A percentile compares a stretch with the other conserved stretches of the same genome.
These are phyloP conservation scores for Polia nebulosa DNA, from an alignment of 2,888 invertebrate genomes.

Conservation along the genomic window DNA sequence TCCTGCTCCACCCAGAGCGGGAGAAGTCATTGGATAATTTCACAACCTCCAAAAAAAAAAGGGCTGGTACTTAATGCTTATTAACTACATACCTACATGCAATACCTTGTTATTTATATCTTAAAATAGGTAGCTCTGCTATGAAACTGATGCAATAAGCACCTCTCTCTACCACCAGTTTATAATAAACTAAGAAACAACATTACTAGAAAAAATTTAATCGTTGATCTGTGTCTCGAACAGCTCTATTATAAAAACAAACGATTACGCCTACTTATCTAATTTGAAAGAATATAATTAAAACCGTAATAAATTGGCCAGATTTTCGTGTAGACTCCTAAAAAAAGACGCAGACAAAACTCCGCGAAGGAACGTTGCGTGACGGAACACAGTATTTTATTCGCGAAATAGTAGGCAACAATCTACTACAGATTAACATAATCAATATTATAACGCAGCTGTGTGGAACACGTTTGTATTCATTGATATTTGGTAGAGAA, in stretches of 20 bases:
- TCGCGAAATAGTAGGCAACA: constrained; percentile 72
- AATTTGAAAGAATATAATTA: constrained; percentile 40
- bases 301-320: constrained; percentile 30
- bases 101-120: not conserved
- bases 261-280: not conserved
- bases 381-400: constrained; percentile 72
- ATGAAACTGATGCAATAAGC: not conserved
- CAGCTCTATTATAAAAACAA: constrained; percentile 18
- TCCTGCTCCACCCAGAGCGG: too few species aligned
- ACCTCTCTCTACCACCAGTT: not conserved
- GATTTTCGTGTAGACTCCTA: constrained; percentile 33
- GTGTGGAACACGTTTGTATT: constrained; percentile 50
- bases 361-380: constrained; percentile 73
- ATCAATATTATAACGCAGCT: constrained; percentile 77
- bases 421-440: constrained; percentile 74
- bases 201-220: not conserved
- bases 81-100: not conserved
- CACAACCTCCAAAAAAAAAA: too few species aligned
- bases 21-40: too few species aligned
- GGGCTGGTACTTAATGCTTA: not conserved
- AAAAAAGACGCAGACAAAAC: constrained; percentile 55
- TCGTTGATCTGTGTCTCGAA: constrained; percentile 1
- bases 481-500: constrained; percentile 46
- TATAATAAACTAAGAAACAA: constrained; percentile 9
- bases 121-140: not conserved